A percentile compares a stretch with the other conserved stretches of the same genome.
Conservation (phyloP, 2,797 vertebrate species). For the Acrossocheilus fasciatus region DNA sequence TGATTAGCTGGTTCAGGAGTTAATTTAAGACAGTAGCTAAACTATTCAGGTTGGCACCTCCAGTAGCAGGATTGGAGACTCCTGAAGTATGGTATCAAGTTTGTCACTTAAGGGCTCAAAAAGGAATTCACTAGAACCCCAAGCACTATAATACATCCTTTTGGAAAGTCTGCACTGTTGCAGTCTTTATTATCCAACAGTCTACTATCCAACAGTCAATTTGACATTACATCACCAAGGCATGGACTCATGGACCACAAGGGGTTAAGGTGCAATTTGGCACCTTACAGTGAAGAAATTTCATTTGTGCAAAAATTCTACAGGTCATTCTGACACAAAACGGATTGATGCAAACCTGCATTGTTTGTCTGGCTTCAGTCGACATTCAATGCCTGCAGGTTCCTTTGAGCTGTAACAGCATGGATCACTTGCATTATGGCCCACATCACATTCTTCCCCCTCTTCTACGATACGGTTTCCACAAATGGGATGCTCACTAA, state of each 20-base stretch:
- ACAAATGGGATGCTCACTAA: constrained; percentile 84
- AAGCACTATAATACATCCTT: neutral
- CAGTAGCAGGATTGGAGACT: neutral
- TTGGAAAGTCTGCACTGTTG: neutral
- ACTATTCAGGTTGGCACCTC: neutral
- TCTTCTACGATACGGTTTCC: constrained; percentile 84
- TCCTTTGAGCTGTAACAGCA: constrained; percentile 82
- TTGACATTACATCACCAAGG: neutral
- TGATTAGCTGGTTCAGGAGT: neutral
- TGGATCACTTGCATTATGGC: constrained; percentile 71
- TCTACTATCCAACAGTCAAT: neutral
- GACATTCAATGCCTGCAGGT: constrained; percentile 72
- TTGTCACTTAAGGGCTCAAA: neutral
- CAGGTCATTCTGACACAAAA: neutral
- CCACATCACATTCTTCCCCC: constrained; percentile 85
- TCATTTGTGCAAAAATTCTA: neutral
- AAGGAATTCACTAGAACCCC: neutral
- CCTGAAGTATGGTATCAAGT: neutral
- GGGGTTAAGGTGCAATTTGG: neutral
- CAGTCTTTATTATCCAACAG: too few species aligned
- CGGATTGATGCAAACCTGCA: constrained; percentile 78
- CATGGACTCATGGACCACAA: neutral
- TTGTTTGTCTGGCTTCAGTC: constrained; percentile 73
- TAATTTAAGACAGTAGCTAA: neutral
- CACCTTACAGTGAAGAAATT: neutral